Evolutionary conservation across 1,140 invertebrate species (phyloP).

Genomic region (Lycorma delicatula): DNA sequence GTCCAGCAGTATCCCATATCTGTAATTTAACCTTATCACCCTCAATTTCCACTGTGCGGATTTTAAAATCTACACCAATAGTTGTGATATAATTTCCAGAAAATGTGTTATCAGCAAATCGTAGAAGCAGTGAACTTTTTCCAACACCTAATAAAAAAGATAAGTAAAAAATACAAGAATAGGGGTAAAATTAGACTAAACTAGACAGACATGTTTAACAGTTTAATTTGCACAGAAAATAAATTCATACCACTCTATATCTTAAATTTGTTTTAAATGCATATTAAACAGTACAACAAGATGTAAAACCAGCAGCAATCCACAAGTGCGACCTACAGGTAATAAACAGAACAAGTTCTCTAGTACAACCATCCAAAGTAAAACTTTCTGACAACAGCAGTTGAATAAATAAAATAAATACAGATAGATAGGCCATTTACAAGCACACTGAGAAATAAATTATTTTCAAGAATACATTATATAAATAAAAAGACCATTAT

Average conservation of each 20-base stretch:
- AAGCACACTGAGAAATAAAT: too few relatives aligned
- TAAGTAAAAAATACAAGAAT: too few relatives aligned
- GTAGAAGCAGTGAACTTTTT: slow-evolving; percentile 92
- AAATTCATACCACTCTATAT: neutral
- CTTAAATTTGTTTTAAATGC: neutral
- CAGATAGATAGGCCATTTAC: too few relatives aligned
- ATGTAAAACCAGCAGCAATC: neutral
- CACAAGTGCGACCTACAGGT: neutral
- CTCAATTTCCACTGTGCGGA: slow-evolving; percentile 89
- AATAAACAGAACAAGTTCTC: too few relatives aligned
- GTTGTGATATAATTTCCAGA: slow-evolving; percentile 98
- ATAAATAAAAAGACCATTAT: too few relatives aligned
- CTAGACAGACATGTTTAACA: neutral
- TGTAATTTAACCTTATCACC: slow-evolving; percentile 95
- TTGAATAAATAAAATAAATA: too few relatives aligned
- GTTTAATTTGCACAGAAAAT: neutral
- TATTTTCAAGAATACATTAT: too few relatives aligned
- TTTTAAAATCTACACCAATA: slow-evolving; percentile 99
- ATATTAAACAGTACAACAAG: neutral
- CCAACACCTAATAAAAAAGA: slow-evolving; percentile 93
- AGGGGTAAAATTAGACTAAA: too few relatives aligned
- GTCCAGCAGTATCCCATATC: slow-evolving; percentile 95
- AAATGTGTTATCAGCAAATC: slow-evolving; percentile 98
- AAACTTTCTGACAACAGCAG: too few relatives aligned
- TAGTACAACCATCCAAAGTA: too few relatives aligned